Conservation (phyloP, 2,888 invertebrate genomes). For the Metacarcinus magister region DNA sequence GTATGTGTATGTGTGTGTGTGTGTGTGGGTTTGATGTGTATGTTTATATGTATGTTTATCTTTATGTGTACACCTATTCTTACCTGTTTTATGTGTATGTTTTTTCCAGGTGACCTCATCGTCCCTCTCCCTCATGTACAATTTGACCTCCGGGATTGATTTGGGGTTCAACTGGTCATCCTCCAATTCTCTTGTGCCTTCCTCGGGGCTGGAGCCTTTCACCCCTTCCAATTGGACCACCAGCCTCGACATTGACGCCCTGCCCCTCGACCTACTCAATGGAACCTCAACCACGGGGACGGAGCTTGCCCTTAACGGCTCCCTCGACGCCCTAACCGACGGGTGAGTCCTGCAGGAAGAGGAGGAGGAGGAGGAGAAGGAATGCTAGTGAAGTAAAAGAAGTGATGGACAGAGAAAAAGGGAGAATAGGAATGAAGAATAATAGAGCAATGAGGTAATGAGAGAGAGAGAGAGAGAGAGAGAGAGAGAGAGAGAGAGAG, state of each 20-base stretch:
- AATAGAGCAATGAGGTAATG: background rate
- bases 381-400: background rate
- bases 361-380: background rate
- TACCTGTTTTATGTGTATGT: background rate
- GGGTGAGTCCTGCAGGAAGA: background rate
- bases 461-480: background rate
- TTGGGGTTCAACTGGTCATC: background rate
- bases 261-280: background rate
- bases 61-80: background rate
- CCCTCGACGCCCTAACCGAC: background rate
- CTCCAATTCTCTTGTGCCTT: conserved; percentile 4
- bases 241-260: background rate
- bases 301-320: background rate
- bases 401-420: too few species aligned
- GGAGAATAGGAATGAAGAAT: background rate
- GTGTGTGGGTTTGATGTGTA: too few species aligned
- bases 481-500: conserved; percentile 26
- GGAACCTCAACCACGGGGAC: conserved; percentile 4
- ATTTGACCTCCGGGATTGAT: conserved; percentile 26
- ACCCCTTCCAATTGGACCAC: background rate
- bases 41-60: too few species aligned
- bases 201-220: background rate
- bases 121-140: conserved; percentile 26
- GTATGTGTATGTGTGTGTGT: too few species aligned
- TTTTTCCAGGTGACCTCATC: background rate